phyloP scores from a whole-genome alignment of 2,113 vertebrate genomes.

The Phalacrocorax brasilianus region DNA sequence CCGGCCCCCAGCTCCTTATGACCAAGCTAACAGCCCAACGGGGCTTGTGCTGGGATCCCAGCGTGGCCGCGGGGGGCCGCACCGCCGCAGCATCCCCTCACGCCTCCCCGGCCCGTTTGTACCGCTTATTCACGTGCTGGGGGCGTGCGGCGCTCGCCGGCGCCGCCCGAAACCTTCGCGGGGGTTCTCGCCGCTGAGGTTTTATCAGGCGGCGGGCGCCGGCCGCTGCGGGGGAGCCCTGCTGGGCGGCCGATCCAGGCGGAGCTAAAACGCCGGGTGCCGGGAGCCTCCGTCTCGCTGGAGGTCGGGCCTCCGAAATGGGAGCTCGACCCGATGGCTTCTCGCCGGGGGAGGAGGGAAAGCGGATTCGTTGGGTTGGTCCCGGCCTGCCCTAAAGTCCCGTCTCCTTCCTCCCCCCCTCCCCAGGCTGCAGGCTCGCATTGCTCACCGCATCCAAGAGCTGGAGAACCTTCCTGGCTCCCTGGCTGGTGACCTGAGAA shows the following conservation, averaged over 20 bases:
- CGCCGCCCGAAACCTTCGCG: not conserved
- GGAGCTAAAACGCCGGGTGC: too few relatives aligned
- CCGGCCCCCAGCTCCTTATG: too few relatives aligned
- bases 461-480: slow-evolving; percentile 95
- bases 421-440: slow-evolving; percentile 90
- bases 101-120: too few relatives aligned
- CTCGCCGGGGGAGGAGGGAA: not conserved
- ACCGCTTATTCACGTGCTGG: too few relatives aligned
- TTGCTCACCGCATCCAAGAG: slow-evolving; percentile 94
- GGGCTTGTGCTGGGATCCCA: too few relatives aligned
- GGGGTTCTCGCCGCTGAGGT: too few relatives aligned
- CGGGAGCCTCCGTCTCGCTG: not conserved
- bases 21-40: too few relatives aligned
- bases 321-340: not conserved
- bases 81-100: too few relatives aligned
- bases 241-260: too few relatives aligned
- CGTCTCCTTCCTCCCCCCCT: not conserved
- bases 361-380: not conserved
- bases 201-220: not conserved
- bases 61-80: too few relatives aligned
- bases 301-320: not conserved
- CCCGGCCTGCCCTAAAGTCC: not conserved
- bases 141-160: too few relatives aligned
- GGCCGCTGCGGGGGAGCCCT: too few relatives aligned
- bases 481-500: slow-evolving; percentile 90